Conservation (phyloP, 2,797 vertebrate species). For the Lagodon rhomboides region DNA sequence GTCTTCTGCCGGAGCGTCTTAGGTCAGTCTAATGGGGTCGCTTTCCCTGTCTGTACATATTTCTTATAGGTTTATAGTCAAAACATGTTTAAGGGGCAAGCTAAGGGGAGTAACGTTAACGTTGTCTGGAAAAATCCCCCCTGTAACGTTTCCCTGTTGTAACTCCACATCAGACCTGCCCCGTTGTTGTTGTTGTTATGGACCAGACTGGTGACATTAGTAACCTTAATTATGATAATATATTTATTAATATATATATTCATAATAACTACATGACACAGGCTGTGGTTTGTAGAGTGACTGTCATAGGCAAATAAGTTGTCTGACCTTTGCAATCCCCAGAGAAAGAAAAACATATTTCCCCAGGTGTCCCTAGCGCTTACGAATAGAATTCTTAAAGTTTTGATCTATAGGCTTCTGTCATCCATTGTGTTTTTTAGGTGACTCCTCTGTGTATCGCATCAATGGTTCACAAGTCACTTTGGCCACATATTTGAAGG, state of each 20-base stretch:
- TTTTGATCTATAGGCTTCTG: background rate
- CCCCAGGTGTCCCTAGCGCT: background rate
- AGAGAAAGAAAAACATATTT: background rate
- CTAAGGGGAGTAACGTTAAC: background rate
- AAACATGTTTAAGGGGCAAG: background rate
- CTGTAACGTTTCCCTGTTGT: background rate
- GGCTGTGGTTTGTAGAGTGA: background rate
- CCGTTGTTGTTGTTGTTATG: background rate
- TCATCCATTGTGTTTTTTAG: conserved; percentile 74
- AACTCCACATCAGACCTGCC: no score
- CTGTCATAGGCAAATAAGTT: no score
- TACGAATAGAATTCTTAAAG: background rate
- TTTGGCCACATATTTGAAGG: conserved; percentile 82
- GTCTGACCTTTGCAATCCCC: no score
- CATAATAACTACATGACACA: background rate
- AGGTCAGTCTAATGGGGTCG: conserved; percentile 74
- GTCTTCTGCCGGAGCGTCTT: conserved; percentile 88
- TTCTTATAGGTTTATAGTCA: background rate
- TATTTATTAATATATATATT: background rate
- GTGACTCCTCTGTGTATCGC: conserved; percentile 87
- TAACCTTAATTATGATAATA: background rate
- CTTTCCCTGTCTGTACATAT: background rate
- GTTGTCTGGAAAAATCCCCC: no score
- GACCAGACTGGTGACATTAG: background rate
- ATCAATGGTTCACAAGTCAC: conserved; percentile 84